Evolutionary conservation across 2,888 invertebrate genomes (phyloP).

Genomic region (Scaptomyza parva): DNA sequence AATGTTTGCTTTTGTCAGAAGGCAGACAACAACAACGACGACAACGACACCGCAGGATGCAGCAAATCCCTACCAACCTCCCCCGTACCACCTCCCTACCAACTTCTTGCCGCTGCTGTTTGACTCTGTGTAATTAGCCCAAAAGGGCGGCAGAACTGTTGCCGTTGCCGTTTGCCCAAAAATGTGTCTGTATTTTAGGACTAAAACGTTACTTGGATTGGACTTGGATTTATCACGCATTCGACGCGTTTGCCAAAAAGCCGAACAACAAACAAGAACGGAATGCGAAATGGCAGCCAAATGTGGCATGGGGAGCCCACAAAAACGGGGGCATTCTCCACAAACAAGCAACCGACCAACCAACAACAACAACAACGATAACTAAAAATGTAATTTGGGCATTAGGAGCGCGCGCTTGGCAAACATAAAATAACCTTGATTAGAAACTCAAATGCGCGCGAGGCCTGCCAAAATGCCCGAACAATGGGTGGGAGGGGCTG

Average conservation of each 20-base stretch:
- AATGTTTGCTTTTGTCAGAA: constrained; percentile 41
- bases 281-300: constrained; percentile 23
- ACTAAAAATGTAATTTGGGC: constrained; percentile 80
- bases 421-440: constrained; percentile 77
- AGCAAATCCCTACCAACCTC: not conserved
- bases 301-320: constrained; percentile 1
- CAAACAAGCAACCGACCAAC: not conserved
- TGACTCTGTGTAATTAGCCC: constrained; percentile 68
- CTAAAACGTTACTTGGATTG: constrained; percentile 21
- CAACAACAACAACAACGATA: constrained; percentile 25
- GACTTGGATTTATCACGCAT: constrained; percentile 65
- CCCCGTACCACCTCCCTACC: not conserved
- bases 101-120: constrained; percentile 25
- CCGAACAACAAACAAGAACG: not conserved
- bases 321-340: constrained; percentile 13
- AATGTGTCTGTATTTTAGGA: constrained; percentile 52
- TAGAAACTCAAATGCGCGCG: constrained; percentile 73
- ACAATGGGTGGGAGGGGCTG: not conserved
- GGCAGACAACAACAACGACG: constrained; percentile 25
- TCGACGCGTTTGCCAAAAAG: constrained; percentile 54
- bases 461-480: constrained; percentile 47
- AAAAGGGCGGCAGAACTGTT: constrained; percentile 32
- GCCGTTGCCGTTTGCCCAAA: constrained; percentile 4
- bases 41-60: constrained; percentile 39
- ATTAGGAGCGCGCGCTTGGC: constrained; percentile 69